Evolutionary conservation across 2,113 vertebrate genomes (phyloP), one percentile per base, ranked within the genome.

Genomic region (Prochilodus magdalenae): DNA sequence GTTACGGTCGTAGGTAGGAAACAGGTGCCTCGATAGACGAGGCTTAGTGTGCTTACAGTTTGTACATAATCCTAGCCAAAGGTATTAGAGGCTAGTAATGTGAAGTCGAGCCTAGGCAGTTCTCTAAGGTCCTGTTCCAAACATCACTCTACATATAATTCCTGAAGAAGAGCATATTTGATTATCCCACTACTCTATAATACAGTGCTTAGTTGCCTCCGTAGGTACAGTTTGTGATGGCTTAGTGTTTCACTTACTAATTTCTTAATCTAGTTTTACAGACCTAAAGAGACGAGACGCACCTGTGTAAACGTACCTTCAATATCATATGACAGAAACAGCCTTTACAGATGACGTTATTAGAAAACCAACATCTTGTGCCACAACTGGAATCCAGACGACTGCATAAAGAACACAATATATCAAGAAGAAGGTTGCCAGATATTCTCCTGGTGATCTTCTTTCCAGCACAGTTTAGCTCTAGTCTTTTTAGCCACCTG

Each of bases 191-290:
- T 66, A 69, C 24, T 51, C 49, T 65, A 29, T 66, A n/a, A 66
- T 81, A 81, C 79, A 81, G 72, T 81, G 79, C 71, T 74, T 73
- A 74, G 71, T 81, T 81, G 79, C 71, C 79, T 81, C 79, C 79
- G 44, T 55, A 74, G 71, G 72, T 81, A 75, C 47, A 81, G 71
- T 81, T 73, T 75, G 71, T 81, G 30, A 81, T 81, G 80, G 73
- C 80, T 81, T 81, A 67, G 49, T 44, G 79, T 20, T 73, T 30
- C 66, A 74, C 55, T 49, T 62, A 22, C 29, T 72, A 44, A 80
- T 49, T 55, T 59, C 27, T 18, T 75, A 55, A 47, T 59, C 27
- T 55, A 57, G 22, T 67, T 47, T n/a, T 75, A 69, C 29, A 69
- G 62, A 74, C 60, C 71, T 74, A 81, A 5, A 30, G 53, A 55